Evolutionary conservation across 2,113 vertebrate genomes (phyloP).

Genomic region (Spizaetus ornatus): DNA sequence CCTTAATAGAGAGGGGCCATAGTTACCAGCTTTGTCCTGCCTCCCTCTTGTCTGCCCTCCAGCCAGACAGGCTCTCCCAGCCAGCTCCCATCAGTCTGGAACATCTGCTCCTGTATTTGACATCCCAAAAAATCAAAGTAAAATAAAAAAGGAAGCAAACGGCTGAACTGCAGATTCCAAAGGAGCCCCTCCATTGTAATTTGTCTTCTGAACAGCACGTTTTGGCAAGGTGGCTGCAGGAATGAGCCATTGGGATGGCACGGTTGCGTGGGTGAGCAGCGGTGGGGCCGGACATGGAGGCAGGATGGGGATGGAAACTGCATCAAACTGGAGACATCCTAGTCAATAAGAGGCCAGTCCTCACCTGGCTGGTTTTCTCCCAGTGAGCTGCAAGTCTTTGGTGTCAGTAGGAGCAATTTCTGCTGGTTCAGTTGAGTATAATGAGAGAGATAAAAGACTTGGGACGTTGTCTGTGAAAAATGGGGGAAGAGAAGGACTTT

Average conservation of each 20-base stretch:
- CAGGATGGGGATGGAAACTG: background rate
- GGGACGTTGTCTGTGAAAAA: background rate
- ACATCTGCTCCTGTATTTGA: background rate
- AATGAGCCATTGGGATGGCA: fast-evolving
- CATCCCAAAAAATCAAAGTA: background rate
- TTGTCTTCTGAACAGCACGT: background rate
- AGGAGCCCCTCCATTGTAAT: background rate
- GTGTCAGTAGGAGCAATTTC: background rate
- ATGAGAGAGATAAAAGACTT: background rate
- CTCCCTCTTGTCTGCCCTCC: background rate
- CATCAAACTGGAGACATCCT: background rate
- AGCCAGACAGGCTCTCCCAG: background rate
- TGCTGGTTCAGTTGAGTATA: background rate
- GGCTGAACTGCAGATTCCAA: background rate
- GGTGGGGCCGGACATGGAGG: background rate
- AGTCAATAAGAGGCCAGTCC: fast-evolving
- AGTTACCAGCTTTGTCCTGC: background rate
- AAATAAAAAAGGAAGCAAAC: background rate
- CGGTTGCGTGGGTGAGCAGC: fast-evolving
- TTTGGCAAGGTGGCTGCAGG: background rate
- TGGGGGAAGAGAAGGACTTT: background rate
- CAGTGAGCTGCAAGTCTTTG: background rate
- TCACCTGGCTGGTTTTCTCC: fast-evolving
- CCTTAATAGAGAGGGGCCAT: background rate
- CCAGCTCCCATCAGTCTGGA: background rate